A percentile compares a stretch with the other conserved stretches of the same genome.
Evolutionary conservation across 2,113 vertebrate species (phyloP).

Genomic region (Heterochromis multidens): DNA sequence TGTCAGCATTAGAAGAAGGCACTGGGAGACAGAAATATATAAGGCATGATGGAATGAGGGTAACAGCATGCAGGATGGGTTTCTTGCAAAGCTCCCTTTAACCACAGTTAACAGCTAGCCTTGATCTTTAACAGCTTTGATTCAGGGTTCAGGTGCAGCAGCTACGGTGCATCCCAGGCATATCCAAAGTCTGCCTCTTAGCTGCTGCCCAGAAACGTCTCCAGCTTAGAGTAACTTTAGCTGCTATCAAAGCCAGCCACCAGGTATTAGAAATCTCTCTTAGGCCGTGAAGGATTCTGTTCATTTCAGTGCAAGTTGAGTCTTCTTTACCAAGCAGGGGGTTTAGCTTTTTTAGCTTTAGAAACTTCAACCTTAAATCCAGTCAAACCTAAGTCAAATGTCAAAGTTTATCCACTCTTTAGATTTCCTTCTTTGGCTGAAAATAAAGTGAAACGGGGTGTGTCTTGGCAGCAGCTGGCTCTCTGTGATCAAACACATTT

Average conservation of each 20-base stretch:
- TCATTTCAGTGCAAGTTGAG: slow-evolving; percentile 15
- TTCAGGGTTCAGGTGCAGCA: background rate
- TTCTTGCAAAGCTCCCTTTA: slow-evolving; percentile 30
- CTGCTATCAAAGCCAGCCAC: slow-evolving; percentile 23
- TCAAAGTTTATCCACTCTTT: background rate
- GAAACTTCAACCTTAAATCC: background rate
- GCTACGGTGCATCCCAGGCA: slow-evolving; percentile 4
- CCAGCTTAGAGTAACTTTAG: slow-evolving; percentile 32
- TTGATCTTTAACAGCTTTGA: slow-evolving; percentile 36
- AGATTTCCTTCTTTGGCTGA: background rate
- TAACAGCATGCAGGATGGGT: background rate
- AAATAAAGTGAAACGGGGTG: background rate
- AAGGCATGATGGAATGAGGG: background rate
- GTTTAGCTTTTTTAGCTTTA: slow-evolving; percentile 3
- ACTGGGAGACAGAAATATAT: slow-evolving; percentile 33
- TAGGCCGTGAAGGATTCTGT: slow-evolving; percentile 20
- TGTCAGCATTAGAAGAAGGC: background rate
- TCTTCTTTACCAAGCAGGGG: background rate
- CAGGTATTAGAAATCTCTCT: slow-evolving; percentile 30
- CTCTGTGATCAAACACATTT: too few relatives aligned
- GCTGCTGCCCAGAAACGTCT: slow-evolving; percentile 16
- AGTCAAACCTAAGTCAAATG: background rate
- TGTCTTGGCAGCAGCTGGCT: too few relatives aligned
- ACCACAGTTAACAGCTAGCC: slow-evolving; percentile 32
- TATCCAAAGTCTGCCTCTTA: slow-evolving; percentile 7